phyloP scores from a whole-genome alignment of 2,797 vertebrate species.

The Cheirogaleus major region DNA sequence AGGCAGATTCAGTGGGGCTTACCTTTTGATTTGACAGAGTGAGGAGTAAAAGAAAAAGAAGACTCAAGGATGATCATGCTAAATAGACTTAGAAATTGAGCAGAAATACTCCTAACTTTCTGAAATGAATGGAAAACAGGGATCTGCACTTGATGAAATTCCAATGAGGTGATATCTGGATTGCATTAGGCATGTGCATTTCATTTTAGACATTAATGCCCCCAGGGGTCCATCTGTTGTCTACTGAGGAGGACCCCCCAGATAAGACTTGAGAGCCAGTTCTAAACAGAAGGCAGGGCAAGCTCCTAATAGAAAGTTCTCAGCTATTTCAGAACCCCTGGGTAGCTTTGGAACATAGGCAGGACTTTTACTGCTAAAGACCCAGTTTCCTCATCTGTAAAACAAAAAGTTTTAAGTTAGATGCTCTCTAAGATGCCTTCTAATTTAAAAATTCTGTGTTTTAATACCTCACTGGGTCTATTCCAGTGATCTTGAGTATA shows the following conservation, averaged over 20 bases:
- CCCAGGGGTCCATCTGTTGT: background rate
- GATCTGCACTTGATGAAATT: background rate
- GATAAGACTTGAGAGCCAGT: background rate
- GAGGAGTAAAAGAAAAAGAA: background rate
- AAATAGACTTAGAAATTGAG: background rate
- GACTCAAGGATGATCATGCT: background rate
- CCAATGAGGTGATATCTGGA: background rate
- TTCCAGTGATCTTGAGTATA: background rate
- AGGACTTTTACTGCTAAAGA: background rate
- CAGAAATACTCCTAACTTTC: background rate
- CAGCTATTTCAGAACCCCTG: rapidly evolving
- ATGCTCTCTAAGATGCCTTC: background rate
- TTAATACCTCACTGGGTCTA: background rate
- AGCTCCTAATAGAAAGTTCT: background rate
- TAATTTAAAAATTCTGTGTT: background rate
- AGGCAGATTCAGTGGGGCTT: background rate
- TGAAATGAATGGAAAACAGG: background rate
- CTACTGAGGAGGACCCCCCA: background rate
- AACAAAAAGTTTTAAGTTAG: background rate
- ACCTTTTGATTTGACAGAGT: background rate
- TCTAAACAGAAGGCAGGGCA: background rate
- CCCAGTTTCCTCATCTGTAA: background rate
- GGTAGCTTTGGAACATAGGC: background rate
- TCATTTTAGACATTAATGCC: background rate
- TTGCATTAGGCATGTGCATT: background rate